phyloP scores from a whole-genome alignment of 1,140 invertebrate species.

The Lasaia peninsularis region DNA sequence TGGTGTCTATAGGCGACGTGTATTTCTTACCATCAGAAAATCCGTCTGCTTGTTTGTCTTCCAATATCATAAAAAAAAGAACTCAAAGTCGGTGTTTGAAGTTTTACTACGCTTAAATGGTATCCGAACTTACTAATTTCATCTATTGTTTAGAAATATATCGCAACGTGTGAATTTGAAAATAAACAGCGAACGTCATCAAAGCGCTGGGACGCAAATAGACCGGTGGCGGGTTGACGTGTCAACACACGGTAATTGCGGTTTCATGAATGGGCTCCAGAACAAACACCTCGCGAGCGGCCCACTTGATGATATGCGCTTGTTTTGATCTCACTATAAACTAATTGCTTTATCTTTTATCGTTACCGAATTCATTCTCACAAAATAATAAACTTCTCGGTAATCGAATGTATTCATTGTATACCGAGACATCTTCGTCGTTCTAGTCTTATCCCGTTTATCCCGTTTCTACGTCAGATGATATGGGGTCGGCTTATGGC shows the following conservation, averaged over 20 bases:
- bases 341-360: conserved; percentile 35
- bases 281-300: conserved; percentile 47
- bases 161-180: conserved; percentile 37
- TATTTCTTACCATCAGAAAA: too few relatives aligned
- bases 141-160: conserved; percentile 20
- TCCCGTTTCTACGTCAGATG: too few relatives aligned
- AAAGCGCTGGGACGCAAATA: conserved; percentile 45
- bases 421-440: too few relatives aligned
- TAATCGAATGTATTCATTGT: too few relatives aligned
- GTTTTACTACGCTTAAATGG: too few relatives aligned
- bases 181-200: conserved; percentile 41
- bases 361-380: not conserved
- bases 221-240: conserved; percentile 35
- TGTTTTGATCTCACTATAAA: conserved; percentile 39
- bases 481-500: too few relatives aligned
- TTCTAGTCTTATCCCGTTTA: too few relatives aligned
- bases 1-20: too few relatives aligned
- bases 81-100: too few relatives aligned
- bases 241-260: conserved; percentile 39
- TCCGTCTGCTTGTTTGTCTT: too few relatives aligned
- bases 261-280: conserved; percentile 44
- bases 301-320: conserved; percentile 45
- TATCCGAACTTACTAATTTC: too few relatives aligned
- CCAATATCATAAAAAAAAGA: too few relatives aligned
- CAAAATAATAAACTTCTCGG: not conserved